Percentiles rank a stretch among this genome's conserved stretches.
These are phyloP conservation scores for Rhopalosiphum padi DNA, from an alignment of 1,140 invertebrate genomes.

Conservation along the genomic window DNA sequence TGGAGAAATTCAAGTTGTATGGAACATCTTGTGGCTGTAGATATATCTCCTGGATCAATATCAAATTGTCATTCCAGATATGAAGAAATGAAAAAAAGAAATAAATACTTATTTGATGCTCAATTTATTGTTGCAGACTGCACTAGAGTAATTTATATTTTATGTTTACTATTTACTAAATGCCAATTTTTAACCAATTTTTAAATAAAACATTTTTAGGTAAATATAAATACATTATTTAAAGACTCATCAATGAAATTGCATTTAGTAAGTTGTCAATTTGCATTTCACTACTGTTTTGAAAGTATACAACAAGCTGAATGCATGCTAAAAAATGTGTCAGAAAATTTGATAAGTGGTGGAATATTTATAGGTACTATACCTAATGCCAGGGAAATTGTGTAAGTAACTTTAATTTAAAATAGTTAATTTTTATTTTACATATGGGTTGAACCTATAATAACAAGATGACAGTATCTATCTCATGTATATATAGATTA, in stretches of 20 bases:
- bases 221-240: conserved; percentile 65
- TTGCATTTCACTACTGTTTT: conserved; percentile 97
- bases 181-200: conserved; percentile 59
- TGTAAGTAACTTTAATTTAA: conserved; percentile 68
- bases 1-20: conserved; percentile 85
- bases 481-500: not conserved
- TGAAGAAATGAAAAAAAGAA: conserved; percentile 67
- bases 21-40: conserved; percentile 88
- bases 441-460: not conserved
- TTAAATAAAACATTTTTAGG: conserved; percentile 23
- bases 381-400: conserved; percentile 90
- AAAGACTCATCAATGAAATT: conserved; percentile 67
- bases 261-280: conserved; percentile 95
- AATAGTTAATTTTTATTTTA: not conserved
- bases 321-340: conserved; percentile 90
- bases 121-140: conserved; percentile 93
- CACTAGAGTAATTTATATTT: conserved; percentile 72
- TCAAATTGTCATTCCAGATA: conserved; percentile 82
- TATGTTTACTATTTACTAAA: not conserved
- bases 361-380: conserved; percentile 98
- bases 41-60: conserved; percentile 92
- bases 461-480: not conserved
- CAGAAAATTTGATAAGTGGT: conserved; percentile 84
- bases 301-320: conserved; percentile 90
- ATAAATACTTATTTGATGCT: conserved; percentile 67